Conservation (phyloP, 2,888 invertebrate genomes). For the Parnassius apollo region DNA sequence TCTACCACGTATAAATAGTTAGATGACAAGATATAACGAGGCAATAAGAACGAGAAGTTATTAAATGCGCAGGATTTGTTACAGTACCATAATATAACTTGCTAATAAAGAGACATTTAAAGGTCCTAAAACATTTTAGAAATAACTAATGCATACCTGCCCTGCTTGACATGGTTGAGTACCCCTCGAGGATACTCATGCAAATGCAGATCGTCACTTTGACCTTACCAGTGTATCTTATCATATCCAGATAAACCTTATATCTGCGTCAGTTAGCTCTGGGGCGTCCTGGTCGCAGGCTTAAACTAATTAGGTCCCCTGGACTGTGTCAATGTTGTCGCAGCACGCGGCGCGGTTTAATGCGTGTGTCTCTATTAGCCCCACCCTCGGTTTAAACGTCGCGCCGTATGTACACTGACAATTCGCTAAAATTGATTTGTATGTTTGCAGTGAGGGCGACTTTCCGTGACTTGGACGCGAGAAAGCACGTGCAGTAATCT, state of each 20-base stretch:
- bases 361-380: slow-evolving; percentile 79
- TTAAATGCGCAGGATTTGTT: too few species aligned
- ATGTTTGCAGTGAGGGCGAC: slow-evolving; percentile 47
- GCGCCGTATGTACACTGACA: slow-evolving; percentile 64
- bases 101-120: too few species aligned
- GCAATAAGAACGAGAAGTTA: too few species aligned
- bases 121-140: too few species aligned
- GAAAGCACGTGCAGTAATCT: slow-evolving; percentile 14
- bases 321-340: slow-evolving; percentile 73
- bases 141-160: too few species aligned
- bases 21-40: too few species aligned
- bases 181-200: too few species aligned
- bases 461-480: slow-evolving; percentile 28
- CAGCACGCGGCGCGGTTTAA: slow-evolving; percentile 74
- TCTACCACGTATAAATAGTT: too few species aligned
- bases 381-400: slow-evolving; percentile 72
- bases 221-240: background rate
- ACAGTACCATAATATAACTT: too few species aligned
- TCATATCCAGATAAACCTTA: slow-evolving; percentile 35
- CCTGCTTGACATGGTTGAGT: too few species aligned
- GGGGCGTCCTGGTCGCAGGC: slow-evolving; percentile 60
- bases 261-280: slow-evolving; percentile 44
- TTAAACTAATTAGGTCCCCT: slow-evolving; percentile 79
- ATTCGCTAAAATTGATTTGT: slow-evolving; percentile 79
- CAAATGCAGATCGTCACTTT: too few species aligned